Base-by-base conservation (phyloP, 1,140 invertebrate species). In the Cecropterus lyciades region DNA sequence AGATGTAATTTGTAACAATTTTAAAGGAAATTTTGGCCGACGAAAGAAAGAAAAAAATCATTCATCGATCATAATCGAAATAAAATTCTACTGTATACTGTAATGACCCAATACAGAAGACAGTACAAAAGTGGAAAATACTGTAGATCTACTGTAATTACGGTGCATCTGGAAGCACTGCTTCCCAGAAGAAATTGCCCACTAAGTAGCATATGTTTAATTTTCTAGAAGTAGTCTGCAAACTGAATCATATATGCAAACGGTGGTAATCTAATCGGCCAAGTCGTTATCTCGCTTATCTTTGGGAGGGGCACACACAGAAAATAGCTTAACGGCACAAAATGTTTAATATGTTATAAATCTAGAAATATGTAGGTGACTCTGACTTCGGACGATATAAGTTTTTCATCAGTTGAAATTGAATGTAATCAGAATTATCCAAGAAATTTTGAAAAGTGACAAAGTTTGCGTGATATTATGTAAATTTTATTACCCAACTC, bases 191-290 rank as follows among this genome's bases (percentile, higher is more conserved):
- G 2, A 2, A 11, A 0, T 37, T 3, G 37, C 9, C n/a, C 20
- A 3, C 7, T 24, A 24, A 11, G 46, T 13, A 49, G 46, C 45
- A 9, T 49, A 24, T 13, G 11, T 24, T 49, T 49, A 7, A 49
- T 49, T 24, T 59, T 46, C 20, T 59, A 30, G 8, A 45, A 15
- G 42, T 15, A 30, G 13, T 30, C 24, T 11, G 42, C 13, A 45
- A 46, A 9, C 3, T 2, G 20, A 55, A 9, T 46, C 43, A 37
- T 42, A 48, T 49, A 65, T 55, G 64, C 46, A 65, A 65, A 57
- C 46, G 27, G 15, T 3, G 13, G 14, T 65, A 65, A 65, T 65
- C 64, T 65, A 65, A 65, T 65, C 64, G 52, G 52, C 24, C 43
- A 40, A 56, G 42, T 46, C 27, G 52, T 45, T 56, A 65, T 65